Conservation (phyloP, 2,797 vertebrate genomes). For the Carcharodon carcharias region DNA sequence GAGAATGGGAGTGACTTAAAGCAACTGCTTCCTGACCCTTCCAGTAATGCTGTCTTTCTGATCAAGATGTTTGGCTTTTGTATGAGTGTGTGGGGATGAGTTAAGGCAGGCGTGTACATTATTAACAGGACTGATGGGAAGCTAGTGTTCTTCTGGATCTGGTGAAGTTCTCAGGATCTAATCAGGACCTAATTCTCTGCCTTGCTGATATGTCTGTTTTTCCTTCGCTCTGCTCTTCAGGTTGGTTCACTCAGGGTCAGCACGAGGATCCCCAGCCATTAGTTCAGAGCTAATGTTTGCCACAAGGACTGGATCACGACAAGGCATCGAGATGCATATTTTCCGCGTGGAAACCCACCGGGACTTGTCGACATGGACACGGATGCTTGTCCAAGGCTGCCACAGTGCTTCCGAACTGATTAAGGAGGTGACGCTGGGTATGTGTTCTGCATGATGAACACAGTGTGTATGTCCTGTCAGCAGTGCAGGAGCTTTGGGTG, state of each 20-base stretch:
- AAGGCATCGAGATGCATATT: constrained; percentile 83
- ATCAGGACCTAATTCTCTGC: background rate
- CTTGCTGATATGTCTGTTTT: background rate
- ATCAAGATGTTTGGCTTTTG: too few species aligned
- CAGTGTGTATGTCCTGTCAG: too few species aligned
- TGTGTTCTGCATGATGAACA: constrained; percentile 41
- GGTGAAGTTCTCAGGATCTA: background rate
- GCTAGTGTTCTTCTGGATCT: background rate
- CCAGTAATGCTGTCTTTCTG: too few species aligned
- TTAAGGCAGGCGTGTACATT: background rate
- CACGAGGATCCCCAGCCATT: constrained; percentile 71
- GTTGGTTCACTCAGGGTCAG: constrained; percentile 80
- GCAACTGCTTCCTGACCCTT: too few species aligned
- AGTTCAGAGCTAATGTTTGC: constrained; percentile 82
- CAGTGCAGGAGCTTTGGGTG: background rate
- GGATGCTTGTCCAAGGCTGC: constrained; percentile 82
- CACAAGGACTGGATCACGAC: constrained; percentile 81
- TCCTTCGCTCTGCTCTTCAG: constrained; percentile 49
- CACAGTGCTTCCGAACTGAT: constrained; percentile 79
- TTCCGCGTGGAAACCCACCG: constrained; percentile 91
- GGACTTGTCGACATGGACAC: constrained; percentile 87
- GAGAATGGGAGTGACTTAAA: too few species aligned
- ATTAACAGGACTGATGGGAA: background rate
- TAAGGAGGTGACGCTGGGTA: constrained; percentile 90
- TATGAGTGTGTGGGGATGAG: background rate